Base-by-base conservation (phyloP, 2,797 vertebrate species). In the Diplodus puntazzo region DNA sequence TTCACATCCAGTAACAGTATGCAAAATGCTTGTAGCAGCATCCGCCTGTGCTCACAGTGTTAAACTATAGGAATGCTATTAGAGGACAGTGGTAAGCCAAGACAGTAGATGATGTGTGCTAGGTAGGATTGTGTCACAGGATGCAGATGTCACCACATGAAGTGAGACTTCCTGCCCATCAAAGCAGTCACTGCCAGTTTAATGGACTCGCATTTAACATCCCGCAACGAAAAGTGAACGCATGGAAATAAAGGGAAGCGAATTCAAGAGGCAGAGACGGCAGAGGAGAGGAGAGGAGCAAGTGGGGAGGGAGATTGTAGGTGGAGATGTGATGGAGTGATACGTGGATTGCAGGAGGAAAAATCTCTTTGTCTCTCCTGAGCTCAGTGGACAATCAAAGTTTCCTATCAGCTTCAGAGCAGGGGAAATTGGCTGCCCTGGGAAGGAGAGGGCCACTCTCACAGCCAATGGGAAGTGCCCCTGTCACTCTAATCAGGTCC, bases 391-490 rank as follows among this genome's bases (percentile, higher is more conserved):
- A 94, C 93, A 95, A 95, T 95, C 94, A 93, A 93, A 93, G 93
- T 94, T 95, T 95, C 95, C 95, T 95, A 95, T 95, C 94, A 94
- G 94, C 91, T 91, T 85, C 92, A 80, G 87, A 95, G 94, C 92
- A 91, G 92, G 88, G 92, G 92, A 94, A 94, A 95, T 95, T 94
- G 93, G 87, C 93, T 96, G 95, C 94, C 93, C 95, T 95, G 93
- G 94, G 93, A 95, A 94, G 90, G 91, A 93, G 88, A 95, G 89
- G 94, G 94, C 92, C 91, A 94, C 90, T 92, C 94, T 94, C 87
- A 89, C 87, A 94, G 92, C 94, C 94, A 95, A 95, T 96, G 94
- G 95, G 95, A 96, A 95, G 93, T 95, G 94, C 93, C 94, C 95
- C 90, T 92, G 91, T 94, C 92, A 94, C 92, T 95, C 93, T 93